Base-by-base conservation (phyloP, 2,888 invertebrate species). In the Pristionchus fissidentatus region DNA sequence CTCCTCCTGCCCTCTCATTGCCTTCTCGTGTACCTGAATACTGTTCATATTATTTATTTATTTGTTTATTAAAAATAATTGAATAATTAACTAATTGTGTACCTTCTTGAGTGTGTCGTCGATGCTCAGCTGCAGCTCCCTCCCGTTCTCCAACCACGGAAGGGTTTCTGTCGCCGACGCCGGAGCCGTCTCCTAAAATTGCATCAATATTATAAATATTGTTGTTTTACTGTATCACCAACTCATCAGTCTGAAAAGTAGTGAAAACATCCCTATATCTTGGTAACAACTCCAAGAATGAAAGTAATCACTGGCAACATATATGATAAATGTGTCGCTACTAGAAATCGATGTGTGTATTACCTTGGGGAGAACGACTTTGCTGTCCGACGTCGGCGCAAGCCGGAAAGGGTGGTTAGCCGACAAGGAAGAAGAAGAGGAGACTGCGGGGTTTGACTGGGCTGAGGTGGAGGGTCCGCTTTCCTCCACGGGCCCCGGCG, bases 351-450 rank as follows among this genome's bases (percentile, higher is more conserved):
- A n/a, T n/a, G n/a, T n/a, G n/a, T n/a, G n/a, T n/a, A n/a, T 55
- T 38, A 66, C 66, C 41, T 66, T 35, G 41, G 66, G 38, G 38
- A 29, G 35, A 7, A 41, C 38, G 66, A 10, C 19, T 38, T 3
- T 10, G 66, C n/a, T 66, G 43, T 41, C 41, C 43, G 70, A 43
- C 70, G 70, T 70, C 70, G 70, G 70, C 41, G 70, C 7, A 4
- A 35, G 8, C 43, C n/a, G 70, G 38, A 70, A 70, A 70, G 70
- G 70, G 43, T 26, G 70, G 43, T 26, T 62, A 10, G 49, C 5
- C 19, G 49, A 29, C 4, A 29, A 13, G 3, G 29, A 5, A 0
- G 77, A 77, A 0, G 77, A 4, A 0, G 77, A 8, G 2, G 46
- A 52, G 49, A 15, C 52, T 15, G 10, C 19, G 52, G 52, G 52